Conservation (phyloP, 2,888 invertebrate genomes). For the Sycophila texana region DNA sequence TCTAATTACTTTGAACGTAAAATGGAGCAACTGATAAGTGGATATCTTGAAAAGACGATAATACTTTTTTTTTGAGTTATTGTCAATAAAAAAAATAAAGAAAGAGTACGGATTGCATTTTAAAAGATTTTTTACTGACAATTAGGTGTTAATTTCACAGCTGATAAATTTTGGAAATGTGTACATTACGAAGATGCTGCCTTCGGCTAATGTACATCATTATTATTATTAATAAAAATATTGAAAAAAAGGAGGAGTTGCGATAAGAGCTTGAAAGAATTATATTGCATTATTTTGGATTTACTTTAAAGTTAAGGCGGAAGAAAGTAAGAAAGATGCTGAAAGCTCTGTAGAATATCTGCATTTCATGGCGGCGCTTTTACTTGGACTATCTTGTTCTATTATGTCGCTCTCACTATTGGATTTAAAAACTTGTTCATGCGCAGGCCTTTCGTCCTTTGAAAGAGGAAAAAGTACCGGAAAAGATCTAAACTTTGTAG, state of each 20-base stretch:
- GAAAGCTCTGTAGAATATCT: conserved; percentile 35
- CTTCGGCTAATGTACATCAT: no score
- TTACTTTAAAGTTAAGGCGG: neutral
- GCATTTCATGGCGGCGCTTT: conserved; percentile 15
- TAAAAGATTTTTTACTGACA: no score
- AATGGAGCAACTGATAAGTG: no score
- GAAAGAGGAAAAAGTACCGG: neutral
- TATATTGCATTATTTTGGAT: neutral
- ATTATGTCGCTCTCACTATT: conserved; percentile 20
- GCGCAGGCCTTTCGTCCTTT: neutral
- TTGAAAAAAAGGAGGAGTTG: neutral
- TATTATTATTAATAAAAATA: neutral
- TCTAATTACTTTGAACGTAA: no score
- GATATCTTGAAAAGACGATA: no score
- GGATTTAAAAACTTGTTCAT: conserved; percentile 34
- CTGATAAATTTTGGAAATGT: no score
- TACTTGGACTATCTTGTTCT: conserved; percentile 24
- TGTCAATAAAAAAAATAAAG: no score
- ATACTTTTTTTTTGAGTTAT: no score
- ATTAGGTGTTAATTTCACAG: no score
- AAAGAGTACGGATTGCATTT: no score
- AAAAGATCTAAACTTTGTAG: conserved; percentile 9
- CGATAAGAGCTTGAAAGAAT: neutral
- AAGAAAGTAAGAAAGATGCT: conserved; percentile 20
- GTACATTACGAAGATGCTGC: no score